Conservation (phyloP, 2,797 vertebrate species). For the Malurus leucopterus region DNA sequence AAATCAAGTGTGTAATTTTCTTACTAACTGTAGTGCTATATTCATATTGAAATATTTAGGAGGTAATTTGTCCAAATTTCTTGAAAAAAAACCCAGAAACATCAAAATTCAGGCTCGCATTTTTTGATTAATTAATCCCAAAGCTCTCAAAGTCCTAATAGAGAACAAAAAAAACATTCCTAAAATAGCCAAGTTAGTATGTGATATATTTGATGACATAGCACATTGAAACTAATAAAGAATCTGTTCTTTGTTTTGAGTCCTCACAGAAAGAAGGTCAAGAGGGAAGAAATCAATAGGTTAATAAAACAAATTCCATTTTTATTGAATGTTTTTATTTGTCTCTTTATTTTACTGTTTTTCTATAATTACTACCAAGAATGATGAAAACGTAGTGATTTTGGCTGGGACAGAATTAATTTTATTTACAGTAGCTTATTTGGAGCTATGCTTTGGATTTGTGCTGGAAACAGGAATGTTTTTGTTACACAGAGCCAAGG, state of each 20-base stretch:
- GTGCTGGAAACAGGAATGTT: not conserved
- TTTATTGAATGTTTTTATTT: not conserved
- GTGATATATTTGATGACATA: not conserved
- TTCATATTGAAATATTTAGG: not conserved
- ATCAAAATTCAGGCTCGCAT: not conserved
- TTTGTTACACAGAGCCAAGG: accelerated
- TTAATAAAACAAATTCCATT: not conserved
- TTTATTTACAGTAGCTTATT: not conserved
- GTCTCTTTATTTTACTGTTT: not conserved
- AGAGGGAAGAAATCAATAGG: not conserved
- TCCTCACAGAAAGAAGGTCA: not conserved
- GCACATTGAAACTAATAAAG: not conserved
- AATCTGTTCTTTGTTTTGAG: not conserved
- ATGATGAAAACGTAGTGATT: not conserved
- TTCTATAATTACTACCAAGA: not conserved
- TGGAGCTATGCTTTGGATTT: not conserved
- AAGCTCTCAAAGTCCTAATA: not conserved
- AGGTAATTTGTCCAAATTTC: not conserved
- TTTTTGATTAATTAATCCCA: not conserved
- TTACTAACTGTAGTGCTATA: not conserved
- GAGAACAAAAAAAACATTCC: not conserved
- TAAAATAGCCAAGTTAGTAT: not conserved
- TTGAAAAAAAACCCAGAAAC: not conserved
- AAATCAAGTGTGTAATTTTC: not conserved
- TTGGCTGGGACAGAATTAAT: not conserved